Conservation (phyloP, 2,888 invertebrate species). For the Nemoura dubitans region DNA sequence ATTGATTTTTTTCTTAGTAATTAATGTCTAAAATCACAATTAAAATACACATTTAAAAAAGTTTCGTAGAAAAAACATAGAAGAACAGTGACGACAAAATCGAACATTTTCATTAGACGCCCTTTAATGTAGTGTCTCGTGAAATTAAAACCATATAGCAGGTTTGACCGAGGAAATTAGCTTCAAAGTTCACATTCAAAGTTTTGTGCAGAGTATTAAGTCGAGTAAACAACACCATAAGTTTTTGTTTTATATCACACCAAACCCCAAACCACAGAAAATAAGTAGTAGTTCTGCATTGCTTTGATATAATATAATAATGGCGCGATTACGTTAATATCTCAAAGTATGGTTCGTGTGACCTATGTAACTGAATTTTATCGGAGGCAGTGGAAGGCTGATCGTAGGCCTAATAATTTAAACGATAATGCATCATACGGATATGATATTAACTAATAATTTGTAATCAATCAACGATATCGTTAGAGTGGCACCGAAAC, state of each 20-base stretch:
- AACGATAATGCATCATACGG: background rate
- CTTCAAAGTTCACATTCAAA: constrained; percentile 44
- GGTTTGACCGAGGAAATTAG: constrained; percentile 38
- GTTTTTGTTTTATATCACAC: constrained; percentile 42
- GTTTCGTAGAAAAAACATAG: constrained; percentile 49
- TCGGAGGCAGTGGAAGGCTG: constrained; percentile 48
- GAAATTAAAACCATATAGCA: background rate
- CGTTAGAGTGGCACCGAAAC: background rate
- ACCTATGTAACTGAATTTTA: constrained; percentile 20
- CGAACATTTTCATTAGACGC: background rate
- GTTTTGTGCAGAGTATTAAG: constrained; percentile 46
- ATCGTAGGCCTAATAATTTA: constrained; percentile 35
- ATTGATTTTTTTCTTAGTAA: constrained; percentile 42
- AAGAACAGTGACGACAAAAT: constrained; percentile 45
- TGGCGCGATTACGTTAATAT: constrained; percentile 34
- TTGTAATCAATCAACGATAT: constrained; percentile 3
- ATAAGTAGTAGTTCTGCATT: constrained; percentile 31
- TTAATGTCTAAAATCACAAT: constrained; percentile 43
- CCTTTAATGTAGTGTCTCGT: background rate
- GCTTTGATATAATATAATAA: constrained; percentile 32
- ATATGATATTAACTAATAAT: background rate
- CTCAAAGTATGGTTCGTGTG: constrained; percentile 18
- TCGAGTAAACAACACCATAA: constrained; percentile 44
- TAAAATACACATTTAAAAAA: constrained; percentile 47
- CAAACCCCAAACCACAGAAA: constrained; percentile 44